Evolutionary conservation across 23 tunicate genomes (phyloP).

Genomic region (Ciona savignyi): DNA sequence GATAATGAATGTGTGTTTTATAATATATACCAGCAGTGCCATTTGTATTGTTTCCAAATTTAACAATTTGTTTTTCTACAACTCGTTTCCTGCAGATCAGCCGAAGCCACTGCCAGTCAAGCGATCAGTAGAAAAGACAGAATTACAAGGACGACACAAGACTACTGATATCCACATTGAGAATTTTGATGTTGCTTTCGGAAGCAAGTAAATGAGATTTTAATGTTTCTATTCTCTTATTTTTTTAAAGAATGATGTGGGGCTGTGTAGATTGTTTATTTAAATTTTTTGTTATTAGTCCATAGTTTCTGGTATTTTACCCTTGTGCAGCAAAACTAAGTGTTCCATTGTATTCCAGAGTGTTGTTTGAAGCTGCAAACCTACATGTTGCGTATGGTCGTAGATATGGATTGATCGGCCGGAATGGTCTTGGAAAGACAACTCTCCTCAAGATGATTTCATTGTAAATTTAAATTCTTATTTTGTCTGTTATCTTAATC

Average conservation of each 20-base stretch:
- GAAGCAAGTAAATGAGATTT: slow-evolving; percentile 62
- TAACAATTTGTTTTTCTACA: too few species aligned
- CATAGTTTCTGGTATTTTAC: too few species aligned
- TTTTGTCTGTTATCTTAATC: too few species aligned
- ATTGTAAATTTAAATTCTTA: slow-evolving; percentile 31
- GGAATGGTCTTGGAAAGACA: slow-evolving; percentile 97
- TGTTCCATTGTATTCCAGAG: slow-evolving; percentile 10
- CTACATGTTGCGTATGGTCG: slow-evolving; percentile 76
- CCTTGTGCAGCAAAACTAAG: neutral
- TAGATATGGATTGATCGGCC: slow-evolving; percentile 95
- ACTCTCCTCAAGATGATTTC: slow-evolving; percentile 92
- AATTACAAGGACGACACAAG: slow-evolving; percentile 45
- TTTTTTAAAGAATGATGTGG: too few species aligned
- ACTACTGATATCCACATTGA: slow-evolving; percentile 85
- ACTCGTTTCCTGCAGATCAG: neutral
- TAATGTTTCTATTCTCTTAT: too few species aligned
- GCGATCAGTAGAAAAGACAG: slow-evolving; percentile 61
- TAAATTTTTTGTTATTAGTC: too few species aligned
- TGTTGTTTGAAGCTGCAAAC: slow-evolving; percentile 86
- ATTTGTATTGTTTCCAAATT: too few species aligned
- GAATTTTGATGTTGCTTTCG: slow-evolving; percentile 94
- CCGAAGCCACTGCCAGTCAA: slow-evolving; percentile 82
- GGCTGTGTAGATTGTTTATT: too few species aligned
- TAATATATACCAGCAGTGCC: too few species aligned
- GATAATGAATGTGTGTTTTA: too few species aligned